Percentiles rank a stretch among this genome's conserved stretches.
Evolutionary conservation across 2,113 vertebrate genomes (phyloP).

Genomic region (Gasterosteus nipponicus): DNA sequence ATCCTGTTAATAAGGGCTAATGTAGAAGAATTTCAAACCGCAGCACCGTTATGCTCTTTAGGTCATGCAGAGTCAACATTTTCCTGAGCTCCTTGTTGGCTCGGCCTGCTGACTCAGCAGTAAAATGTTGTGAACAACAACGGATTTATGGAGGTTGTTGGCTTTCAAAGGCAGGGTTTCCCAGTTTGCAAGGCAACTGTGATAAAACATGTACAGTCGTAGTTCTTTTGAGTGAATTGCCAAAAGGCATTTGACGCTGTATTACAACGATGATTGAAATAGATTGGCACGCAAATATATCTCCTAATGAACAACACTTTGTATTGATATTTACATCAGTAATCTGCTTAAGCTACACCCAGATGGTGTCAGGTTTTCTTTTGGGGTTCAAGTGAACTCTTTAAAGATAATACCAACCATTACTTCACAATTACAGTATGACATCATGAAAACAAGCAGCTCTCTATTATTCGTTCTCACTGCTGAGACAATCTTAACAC

Average conservation of each 20-base stretch:
- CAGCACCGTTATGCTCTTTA: conserved; percentile 31
- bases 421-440: conserved; percentile 29
- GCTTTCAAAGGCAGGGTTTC: conserved; percentile 11
- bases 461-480: conserved; percentile 15
- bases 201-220: conserved; percentile 26
- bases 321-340: conserved; percentile 8
- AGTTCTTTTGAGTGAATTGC: conserved; percentile 33
- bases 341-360: neutral
- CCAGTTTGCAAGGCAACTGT: conserved; percentile 35
- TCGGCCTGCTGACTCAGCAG: conserved; percentile 36
- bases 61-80: conserved; percentile 27
- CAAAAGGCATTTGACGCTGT: conserved; percentile 43
- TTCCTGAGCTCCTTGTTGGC: conserved; percentile 34
- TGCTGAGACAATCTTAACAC: conserved; percentile 58
- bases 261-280: neutral
- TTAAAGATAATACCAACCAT: conserved; percentile 15
- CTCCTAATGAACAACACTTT: conserved; percentile 1
- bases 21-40: conserved; percentile 50
- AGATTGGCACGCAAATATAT: neutral
- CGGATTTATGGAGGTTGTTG: conserved; percentile 21
- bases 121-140: conserved; percentile 24
- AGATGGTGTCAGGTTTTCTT: conserved; percentile 10
- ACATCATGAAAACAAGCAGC: conserved; percentile 37
- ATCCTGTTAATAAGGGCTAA: conserved; percentile 71
- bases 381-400: conserved; percentile 15